Evolutionary conservation across 92 coral and sea anemone species (phyloP).

Genomic region (Phenganax subtilis): DNA sequence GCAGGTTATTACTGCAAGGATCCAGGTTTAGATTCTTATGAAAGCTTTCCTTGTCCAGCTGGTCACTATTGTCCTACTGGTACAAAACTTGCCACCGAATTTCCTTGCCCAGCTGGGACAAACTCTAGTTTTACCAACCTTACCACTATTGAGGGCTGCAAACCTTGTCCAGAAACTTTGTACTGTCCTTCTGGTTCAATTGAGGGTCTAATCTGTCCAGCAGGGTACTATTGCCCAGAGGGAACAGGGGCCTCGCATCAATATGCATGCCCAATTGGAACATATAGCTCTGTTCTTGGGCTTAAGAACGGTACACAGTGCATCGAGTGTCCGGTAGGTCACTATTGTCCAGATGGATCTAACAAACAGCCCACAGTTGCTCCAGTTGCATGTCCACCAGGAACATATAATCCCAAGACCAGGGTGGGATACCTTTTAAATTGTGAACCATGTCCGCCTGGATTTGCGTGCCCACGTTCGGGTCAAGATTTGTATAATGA

Average conservation of each 20-base stretch:
- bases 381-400: conserved; percentile 87
- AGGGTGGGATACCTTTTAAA: conserved; percentile 76
- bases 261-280: conserved; percentile 88
- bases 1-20: conserved; percentile 76
- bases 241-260: conserved; percentile 79
- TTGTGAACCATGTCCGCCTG: conserved; percentile 92
- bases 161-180: conserved; percentile 72
- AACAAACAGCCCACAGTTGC: conserved; percentile 71
- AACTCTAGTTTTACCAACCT: conserved; percentile 66
- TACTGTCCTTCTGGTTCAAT: conserved; percentile 77
- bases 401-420: conserved; percentile 86
- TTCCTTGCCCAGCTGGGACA: conserved; percentile 98
- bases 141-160: conserved; percentile 66
- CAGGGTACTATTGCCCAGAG: conserved; percentile 92
- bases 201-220: conserved; percentile 67
- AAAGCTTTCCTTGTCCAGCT: conserved; percentile 57
- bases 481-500: conserved; percentile 84
- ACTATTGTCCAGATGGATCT: conserved; percentile 94
- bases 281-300: conserved; percentile 67
- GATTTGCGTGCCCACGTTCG: conserved; percentile 80
- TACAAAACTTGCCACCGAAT: conserved; percentile 75
- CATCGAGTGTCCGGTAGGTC: conserved; percentile 76
- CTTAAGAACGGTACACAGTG: conserved; percentile 80
- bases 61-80: conserved; percentile 94
- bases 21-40: conserved; percentile 71